These are phyloP conservation scores for Drosophila azteca DNA, from an alignment of 1,140 invertebrate species.

Conservation along the genomic window DNA sequence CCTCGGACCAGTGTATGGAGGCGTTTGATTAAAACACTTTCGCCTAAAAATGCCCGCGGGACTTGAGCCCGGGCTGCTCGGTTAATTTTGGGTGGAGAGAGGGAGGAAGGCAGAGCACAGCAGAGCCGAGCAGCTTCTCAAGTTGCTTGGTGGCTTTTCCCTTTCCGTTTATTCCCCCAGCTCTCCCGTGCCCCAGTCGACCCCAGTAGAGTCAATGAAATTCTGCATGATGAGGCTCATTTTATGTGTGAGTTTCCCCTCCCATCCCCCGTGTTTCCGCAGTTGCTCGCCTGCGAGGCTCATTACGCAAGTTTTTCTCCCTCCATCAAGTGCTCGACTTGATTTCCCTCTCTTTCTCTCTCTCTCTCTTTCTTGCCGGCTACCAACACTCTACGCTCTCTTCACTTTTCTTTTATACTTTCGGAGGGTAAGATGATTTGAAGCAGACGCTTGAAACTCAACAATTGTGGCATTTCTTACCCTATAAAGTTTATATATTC, in stretches of 20 bases:
- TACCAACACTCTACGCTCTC: too few relatives aligned
- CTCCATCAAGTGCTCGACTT: constrained; percentile 35
- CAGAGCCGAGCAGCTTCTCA: constrained; percentile 8
- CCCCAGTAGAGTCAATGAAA: constrained; percentile 56
- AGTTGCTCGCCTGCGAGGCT: constrained; percentile 38
- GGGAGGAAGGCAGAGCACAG: neutral
- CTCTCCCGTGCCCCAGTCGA: too few relatives aligned
- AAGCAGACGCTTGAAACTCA: too few relatives aligned
- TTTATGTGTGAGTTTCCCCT: constrained; percentile 48
- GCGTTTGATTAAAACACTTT: constrained; percentile 72
- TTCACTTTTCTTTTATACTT: too few relatives aligned
- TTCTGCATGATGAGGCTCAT: constrained; percentile 54
- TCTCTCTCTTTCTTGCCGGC: neutral
- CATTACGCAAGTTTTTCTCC: constrained; percentile 69
- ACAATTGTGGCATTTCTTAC: too few relatives aligned
- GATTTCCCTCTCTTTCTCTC: constrained; percentile 32
- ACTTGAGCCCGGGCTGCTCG: constrained; percentile 45
- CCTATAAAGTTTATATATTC: too few relatives aligned
- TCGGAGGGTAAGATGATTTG: too few relatives aligned
- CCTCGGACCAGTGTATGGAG: constrained; percentile 38
- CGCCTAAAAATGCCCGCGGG: constrained; percentile 68
- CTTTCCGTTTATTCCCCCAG: too few relatives aligned
- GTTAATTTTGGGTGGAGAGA: constrained; percentile 67
- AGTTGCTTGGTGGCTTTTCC: constrained; percentile 27
- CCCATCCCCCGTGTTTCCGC: constrained; percentile 23